A percentile compares a stretch with the other conserved stretches of the same genome.
Evolutionary conservation across 1,140 invertebrate genomes (phyloP).

Genomic region (Triops longicaudatus): DNA sequence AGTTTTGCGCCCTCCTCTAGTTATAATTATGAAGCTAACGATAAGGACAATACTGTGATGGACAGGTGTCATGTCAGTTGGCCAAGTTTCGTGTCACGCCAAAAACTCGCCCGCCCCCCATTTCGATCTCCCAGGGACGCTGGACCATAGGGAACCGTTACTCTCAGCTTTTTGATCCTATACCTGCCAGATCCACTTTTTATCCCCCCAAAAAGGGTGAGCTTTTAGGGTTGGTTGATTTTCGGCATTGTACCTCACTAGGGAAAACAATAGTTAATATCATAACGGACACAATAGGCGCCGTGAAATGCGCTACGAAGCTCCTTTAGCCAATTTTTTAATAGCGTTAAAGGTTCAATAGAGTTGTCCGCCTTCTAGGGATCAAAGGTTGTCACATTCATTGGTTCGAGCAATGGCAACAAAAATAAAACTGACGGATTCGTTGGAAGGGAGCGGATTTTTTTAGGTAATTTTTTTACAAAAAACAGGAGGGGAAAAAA

Average conservation of each 20-base stretch:
- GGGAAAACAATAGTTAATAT: background rate
- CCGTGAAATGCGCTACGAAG: background rate
- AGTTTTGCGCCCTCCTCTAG: background rate
- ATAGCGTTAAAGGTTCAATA: background rate
- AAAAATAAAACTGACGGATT: background rate
- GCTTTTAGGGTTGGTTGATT: background rate
- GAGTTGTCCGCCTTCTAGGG: background rate
- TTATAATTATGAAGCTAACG: background rate
- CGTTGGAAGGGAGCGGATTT: background rate
- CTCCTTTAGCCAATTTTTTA: background rate
- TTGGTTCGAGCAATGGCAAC: background rate
- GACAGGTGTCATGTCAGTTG: background rate
- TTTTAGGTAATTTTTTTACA: no score
- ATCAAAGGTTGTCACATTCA: constrained; percentile 6
- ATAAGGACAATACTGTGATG: constrained; percentile 4
- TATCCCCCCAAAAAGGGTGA: background rate
- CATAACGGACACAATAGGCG: background rate
- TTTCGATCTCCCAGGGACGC: no score
- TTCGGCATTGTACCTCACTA: background rate
- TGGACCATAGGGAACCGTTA: background rate
- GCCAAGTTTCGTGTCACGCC: background rate
- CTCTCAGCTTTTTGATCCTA: background rate
- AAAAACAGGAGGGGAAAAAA: background rate
- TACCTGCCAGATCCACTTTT: background rate
- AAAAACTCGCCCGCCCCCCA: background rate